phyloP scores from a whole-genome alignment of 23 tunicate genomes.

The Diplosoma virens region DNA sequence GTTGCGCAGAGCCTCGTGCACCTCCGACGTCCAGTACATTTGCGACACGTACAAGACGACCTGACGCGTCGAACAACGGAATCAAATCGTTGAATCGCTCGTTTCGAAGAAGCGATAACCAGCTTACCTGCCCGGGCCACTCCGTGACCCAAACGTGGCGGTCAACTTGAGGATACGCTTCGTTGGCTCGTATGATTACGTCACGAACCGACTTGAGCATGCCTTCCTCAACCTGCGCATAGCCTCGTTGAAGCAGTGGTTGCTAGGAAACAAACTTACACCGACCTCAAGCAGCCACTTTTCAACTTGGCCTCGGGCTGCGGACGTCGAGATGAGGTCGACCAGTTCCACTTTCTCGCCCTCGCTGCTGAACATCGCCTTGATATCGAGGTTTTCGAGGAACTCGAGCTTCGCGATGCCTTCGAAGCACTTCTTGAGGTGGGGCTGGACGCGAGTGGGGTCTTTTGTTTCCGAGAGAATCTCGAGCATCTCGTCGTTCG shows the following conservation, averaged over 20 bases:
- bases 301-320: constrained; percentile 93
- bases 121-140: constrained; percentile 93
- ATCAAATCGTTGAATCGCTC: no score
- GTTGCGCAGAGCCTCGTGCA: constrained; percentile 69
- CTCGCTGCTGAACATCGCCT: constrained; percentile 93
- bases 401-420: constrained; percentile 96
- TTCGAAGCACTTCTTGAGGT: constrained; percentile 96
- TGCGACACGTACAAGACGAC: constrained; percentile 87
- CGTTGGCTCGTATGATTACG: constrained; percentile 85
- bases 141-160: constrained; percentile 89
- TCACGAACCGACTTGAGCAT: constrained; percentile 91
- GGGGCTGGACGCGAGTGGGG: constrained; percentile 99
- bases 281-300: constrained; percentile 93
- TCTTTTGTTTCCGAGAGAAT: constrained; percentile 97
- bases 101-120: no score
- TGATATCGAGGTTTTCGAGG: constrained; percentile 94
- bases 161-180: constrained; percentile 61
- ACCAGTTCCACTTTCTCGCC: constrained; percentile 85
- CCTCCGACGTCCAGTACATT: constrained; percentile 96
- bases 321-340: constrained; percentile 93
- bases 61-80: no score
- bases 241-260: no score
- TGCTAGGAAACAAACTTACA: no score
- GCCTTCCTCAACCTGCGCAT: constrained; percentile 88
- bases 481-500: constrained; percentile 99